These are phyloP conservation scores for Mylabris phalerata DNA, from an alignment of 1,140 invertebrate genomes.

Conservation along the genomic window DNA sequence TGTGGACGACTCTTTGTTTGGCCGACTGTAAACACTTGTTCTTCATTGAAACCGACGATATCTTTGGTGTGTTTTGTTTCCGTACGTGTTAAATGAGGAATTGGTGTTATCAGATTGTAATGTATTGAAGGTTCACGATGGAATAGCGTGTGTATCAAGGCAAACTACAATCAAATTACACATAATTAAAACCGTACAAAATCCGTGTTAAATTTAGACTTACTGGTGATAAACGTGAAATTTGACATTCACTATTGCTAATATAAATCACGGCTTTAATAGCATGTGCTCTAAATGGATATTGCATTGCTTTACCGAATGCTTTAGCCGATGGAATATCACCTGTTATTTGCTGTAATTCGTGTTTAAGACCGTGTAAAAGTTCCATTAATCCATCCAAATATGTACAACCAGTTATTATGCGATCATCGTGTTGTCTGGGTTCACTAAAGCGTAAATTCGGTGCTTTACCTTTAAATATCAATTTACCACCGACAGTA, in stretches of 20 bases:
- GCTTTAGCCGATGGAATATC: slow-evolving; percentile 43
- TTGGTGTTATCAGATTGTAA: slow-evolving; percentile 34
- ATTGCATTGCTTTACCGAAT: slow-evolving; percentile 49
- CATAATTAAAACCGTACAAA: slow-evolving; percentile 44
- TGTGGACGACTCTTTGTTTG: slow-evolving; percentile 53
- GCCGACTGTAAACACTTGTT: slow-evolving; percentile 48
- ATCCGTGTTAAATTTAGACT: slow-evolving; percentile 8
- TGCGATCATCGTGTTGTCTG: slow-evolving; percentile 7
- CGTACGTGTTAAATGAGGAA: slow-evolving; percentile 29
- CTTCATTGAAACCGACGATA: slow-evolving; percentile 48
- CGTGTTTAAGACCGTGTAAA: slow-evolving; percentile 10
- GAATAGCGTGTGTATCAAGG: slow-evolving; percentile 6
- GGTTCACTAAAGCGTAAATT: slow-evolving; percentile 46
- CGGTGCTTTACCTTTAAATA: slow-evolving; percentile 49
- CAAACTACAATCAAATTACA: slow-evolving; percentile 36
- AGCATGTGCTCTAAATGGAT: slow-evolving; percentile 56
- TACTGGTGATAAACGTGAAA: slow-evolving; percentile 27
- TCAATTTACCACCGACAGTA: slow-evolving; percentile 48
- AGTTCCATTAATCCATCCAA: slow-evolving; percentile 2
- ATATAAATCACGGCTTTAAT: slow-evolving; percentile 53
- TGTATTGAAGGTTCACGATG: neutral
- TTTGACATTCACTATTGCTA: slow-evolving; percentile 29
- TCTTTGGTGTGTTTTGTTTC: slow-evolving; percentile 42
- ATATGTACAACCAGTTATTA: slow-evolving; percentile 1
- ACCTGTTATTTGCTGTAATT: slow-evolving; percentile 26